phyloP scores from a whole-genome alignment of 2,113 vertebrate genomes.

The Chlorodrepanis virens region DNA sequence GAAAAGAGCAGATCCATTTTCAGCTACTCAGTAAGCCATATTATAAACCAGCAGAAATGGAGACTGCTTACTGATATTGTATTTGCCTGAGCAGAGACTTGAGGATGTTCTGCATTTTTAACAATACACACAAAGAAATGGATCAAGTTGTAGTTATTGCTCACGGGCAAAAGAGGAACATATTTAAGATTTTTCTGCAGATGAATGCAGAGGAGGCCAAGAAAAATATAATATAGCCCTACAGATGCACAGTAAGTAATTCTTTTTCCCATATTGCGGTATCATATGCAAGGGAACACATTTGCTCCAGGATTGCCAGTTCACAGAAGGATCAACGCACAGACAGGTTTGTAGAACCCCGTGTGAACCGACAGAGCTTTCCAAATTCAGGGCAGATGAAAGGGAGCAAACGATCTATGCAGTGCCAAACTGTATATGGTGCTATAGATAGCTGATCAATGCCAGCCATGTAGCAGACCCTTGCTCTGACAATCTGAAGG shows the following conservation, averaged over 20 bases:
- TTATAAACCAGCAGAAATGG: background rate
- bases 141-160: slow-evolving; percentile 13
- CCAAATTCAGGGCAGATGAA: slow-evolving; percentile 57
- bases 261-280: slow-evolving; percentile 57
- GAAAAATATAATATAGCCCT: slow-evolving; percentile 61
- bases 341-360: slow-evolving; percentile 61
- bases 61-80: background rate
- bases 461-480: slow-evolving; percentile 48
- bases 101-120: slow-evolving; percentile 22
- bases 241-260: slow-evolving; percentile 62
- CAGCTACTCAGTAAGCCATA: background rate
- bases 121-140: slow-evolving; percentile 38
- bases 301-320: slow-evolving; percentile 64
- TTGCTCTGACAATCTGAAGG: slow-evolving; percentile 50
- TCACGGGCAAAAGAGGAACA: slow-evolving; percentile 42
- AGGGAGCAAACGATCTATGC: slow-evolving; percentile 9
- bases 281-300: slow-evolving; percentile 65
- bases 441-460: slow-evolving; percentile 51
- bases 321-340: slow-evolving; percentile 64
- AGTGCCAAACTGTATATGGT: slow-evolving; percentile 37
- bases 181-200: slow-evolving; percentile 62
- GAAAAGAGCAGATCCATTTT: background rate
- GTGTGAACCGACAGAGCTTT: slow-evolving; percentile 46
- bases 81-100: background rate
- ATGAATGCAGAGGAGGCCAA: slow-evolving; percentile 41